Evolutionary conservation across 2,113 vertebrate species (phyloP), one percentile per base, ranked within the genome.

Genomic region (Tyrannus savana): DNA sequence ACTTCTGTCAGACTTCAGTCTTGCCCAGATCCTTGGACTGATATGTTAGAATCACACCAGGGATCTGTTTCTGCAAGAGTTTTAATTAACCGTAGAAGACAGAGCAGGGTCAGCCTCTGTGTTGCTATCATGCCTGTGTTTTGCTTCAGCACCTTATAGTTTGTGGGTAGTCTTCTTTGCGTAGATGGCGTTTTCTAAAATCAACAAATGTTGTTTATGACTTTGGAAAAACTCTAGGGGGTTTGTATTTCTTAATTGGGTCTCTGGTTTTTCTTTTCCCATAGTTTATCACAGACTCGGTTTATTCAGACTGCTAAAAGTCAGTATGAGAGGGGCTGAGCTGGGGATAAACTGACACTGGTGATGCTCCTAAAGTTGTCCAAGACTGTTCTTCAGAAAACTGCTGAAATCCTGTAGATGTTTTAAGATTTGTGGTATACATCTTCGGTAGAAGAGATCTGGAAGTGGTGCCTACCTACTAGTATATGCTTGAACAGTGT

Each of bases 81-180:
- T 96, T 94, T 96, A 95, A 95, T 96, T 97, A 97, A 87, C 73
- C 67, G 89, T 94, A 66, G 53, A 92, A 95, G 84, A 91, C 64
- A 71, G 80, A 76, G 84, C 46, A 71, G 84, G 63, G 77, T 39
- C 77, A 68, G 46, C 49, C 71, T 81, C 33, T 16, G 2, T 80
- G 28, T 52, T 76, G 37, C 42, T 79, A 1, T 69, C 21, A 49
- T 28, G 10, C 87, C 50, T 68, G 25, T 53, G n/a, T 77, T 80
- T 93, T 89, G n/a, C 35, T 81, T 80, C 39, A 88, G 25, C 44
- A 35, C 33, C 28, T 84, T 62, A 37, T 3, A 42, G 37, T 77
- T 74, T 0, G 0, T 41, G 39, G 49, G 58, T 74, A 74, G 47
- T n/a, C 28, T 37, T 39, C 35, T 46, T 64, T 73, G 71, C 2